Percentiles rank a stretch among this genome's conserved stretches.
Evolutionary conservation across 2,888 invertebrate genomes (phyloP).

Genomic region (Seira sanloemensis): DNA sequence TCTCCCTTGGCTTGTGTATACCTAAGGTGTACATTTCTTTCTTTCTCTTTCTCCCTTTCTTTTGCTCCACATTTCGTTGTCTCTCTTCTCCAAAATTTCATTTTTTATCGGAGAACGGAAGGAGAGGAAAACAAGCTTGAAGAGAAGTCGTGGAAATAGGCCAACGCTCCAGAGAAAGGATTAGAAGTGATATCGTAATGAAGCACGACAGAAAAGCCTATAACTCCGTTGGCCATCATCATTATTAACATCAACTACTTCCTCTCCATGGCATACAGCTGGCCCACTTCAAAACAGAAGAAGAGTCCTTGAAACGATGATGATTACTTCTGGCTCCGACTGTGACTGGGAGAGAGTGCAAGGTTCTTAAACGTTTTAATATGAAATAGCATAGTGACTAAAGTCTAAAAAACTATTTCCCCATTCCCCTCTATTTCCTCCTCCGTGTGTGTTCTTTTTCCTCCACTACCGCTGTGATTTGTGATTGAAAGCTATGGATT

Average conservation of each 20-base stretch:
- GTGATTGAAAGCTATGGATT: constrained; percentile 58
- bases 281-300: constrained; percentile 22
- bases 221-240: background rate
- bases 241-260: background rate
- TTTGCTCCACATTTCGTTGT: too few relatives aligned
- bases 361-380: constrained; percentile 1
- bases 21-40: background rate
- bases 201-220: background rate
- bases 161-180: background rate
- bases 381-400: too few relatives aligned
- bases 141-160: too few relatives aligned
- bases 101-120: too few relatives aligned
- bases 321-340: constrained; percentile 29
- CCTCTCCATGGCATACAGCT: constrained; percentile 14
- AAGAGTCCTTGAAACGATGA: constrained; percentile 5
- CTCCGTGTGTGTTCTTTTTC: background rate
- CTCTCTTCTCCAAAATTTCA: too few relatives aligned
- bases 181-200: background rate
- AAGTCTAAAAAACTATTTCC: too few relatives aligned
- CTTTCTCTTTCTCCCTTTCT: background rate
- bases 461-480: constrained; percentile 28
- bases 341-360: background rate
- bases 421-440: background rate
- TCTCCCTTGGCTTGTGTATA: constrained; percentile 17
- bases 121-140: background rate